Evolutionary conservation across 2,113 vertebrate species (phyloP).

Genomic region (Scomber japonicus): DNA sequence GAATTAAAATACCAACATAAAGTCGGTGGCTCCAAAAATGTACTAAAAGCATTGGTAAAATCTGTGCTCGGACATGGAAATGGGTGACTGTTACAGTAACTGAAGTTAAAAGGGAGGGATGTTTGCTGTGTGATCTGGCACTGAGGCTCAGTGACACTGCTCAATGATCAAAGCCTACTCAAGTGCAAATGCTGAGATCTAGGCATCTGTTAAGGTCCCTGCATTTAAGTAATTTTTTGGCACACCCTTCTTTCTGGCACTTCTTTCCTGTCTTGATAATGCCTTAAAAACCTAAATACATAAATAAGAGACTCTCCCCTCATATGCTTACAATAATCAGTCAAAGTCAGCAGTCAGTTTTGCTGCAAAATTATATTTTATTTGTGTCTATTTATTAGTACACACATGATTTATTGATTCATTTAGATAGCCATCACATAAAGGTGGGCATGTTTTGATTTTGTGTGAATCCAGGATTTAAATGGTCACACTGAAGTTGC

Average conservation of each 20-base stretch:
- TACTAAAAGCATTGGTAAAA: background rate
- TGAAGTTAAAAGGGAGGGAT: conserved; percentile 24
- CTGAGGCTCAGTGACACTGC: conserved; percentile 32
- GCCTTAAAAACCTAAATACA: conserved; percentile 37
- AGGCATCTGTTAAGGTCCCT: conserved; percentile 51
- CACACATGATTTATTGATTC: no score
- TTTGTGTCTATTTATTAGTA: no score
- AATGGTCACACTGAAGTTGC: conserved; percentile 12
- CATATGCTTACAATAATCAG: conserved; percentile 16
- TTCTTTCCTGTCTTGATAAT: conserved; percentile 34
- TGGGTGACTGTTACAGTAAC: conserved; percentile 31
- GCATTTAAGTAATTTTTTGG: conserved; percentile 60
- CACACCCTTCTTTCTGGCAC: conserved; percentile 31
- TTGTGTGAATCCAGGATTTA: conserved; percentile 35
- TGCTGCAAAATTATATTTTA: no score
- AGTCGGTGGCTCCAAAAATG: background rate
- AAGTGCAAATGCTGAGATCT: conserved; percentile 43
- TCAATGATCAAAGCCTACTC: conserved; percentile 42
- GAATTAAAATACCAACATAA: background rate
- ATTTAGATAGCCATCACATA: no score
- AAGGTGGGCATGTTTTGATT: conserved; percentile 5
- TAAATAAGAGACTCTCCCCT: conserved; percentile 5
- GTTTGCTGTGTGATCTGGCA: conserved; percentile 31
- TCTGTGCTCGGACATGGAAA: conserved; percentile 8
- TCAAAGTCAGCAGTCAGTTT: conserved; percentile 5